Evolutionary conservation across 1,140 invertebrate genomes (phyloP), one percentile per base, ranked within the genome.

Genomic region (Probaryconus sp.): DNA sequence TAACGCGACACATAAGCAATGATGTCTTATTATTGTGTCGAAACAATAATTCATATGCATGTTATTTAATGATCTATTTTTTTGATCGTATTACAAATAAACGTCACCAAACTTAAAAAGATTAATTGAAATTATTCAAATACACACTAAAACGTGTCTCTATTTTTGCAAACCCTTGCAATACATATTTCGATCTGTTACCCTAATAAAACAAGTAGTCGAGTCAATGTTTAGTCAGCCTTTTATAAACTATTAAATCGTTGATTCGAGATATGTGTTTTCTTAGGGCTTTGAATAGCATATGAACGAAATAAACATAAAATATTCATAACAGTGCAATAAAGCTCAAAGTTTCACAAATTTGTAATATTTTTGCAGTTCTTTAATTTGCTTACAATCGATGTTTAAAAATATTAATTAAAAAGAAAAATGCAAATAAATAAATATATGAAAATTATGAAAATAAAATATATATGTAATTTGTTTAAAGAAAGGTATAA

Each of bases 291-390:
- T n/a, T n/a, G n/a, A 40, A 13, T 55, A 7, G 37, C 13, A 42
- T 28, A 2, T 40, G 56, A 74, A 63, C 58, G 61, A 67, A 63
- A 68, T 75, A 75, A 75, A 75, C 64, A 65, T 75, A 69, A 75
- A 64, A 75, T 61, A 58, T 69, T 28, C 43, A 45, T 69, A 69
- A 75, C 72, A 75, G 45, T 64, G 43, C 58, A 60, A 75, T 69
- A 69, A 69, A 74, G 64, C 58, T 64, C 48, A 58, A 6, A 9
- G 50, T 30, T 18, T 10, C 6, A 14, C 11, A 38, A 38, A 14
- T 38, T 38, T 38, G 35, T 38, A 14, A 38, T 3, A 14, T n/a
- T n/a, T n/a, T n/a, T 14, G 17, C 7, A 33, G 3, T 4, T 33
- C 31, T 10, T 4, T 3, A 3, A 4, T 3, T 33, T 3, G 31